These are phyloP conservation scores for Thymallus thymallus DNA, from an alignment of 2,113 vertebrate genomes.

Conservation along the genomic window DNA sequence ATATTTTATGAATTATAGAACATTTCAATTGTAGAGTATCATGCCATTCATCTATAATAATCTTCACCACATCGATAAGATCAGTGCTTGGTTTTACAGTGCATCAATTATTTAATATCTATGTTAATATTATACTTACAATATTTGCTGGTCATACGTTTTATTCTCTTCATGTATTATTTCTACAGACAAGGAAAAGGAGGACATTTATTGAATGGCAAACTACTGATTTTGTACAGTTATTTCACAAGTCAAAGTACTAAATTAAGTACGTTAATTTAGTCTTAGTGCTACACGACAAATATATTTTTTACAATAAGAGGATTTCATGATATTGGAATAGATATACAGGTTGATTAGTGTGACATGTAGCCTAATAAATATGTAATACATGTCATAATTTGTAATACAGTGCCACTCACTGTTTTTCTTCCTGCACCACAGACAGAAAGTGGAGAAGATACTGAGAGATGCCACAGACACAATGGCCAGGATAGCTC, in stretches of 20 bases:
- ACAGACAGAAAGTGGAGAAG: constrained; percentile 30
- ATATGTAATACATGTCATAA: background rate
- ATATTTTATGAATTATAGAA: no score
- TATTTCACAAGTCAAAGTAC: background rate
- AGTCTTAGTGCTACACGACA: background rate
- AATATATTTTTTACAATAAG: no score
- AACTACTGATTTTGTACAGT: background rate
- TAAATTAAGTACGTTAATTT: background rate
- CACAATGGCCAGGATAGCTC: constrained; percentile 25
- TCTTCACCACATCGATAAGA: no score
- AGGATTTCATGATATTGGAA: background rate
- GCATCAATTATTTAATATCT: background rate
- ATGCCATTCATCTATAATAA: no score
- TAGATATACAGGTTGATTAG: background rate
- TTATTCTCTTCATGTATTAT: constrained; percentile 33
- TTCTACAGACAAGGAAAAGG: constrained; percentile 14
- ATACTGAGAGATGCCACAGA: constrained; percentile 19
- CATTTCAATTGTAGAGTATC: no score
- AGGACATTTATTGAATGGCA: background rate
- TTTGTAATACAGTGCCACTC: background rate
- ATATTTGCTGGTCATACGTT: constrained; percentile 19
- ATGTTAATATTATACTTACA: constrained; percentile 18
- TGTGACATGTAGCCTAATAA: no score
- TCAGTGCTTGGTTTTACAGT: background rate
- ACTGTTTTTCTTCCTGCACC: constrained; percentile 35